A percentile compares a stretch with the other conserved stretches of the same genome.
These are phyloP conservation scores for Sandelia bainsii DNA, from an alignment of 2,797 vertebrate genomes.

Conservation along the genomic window DNA sequence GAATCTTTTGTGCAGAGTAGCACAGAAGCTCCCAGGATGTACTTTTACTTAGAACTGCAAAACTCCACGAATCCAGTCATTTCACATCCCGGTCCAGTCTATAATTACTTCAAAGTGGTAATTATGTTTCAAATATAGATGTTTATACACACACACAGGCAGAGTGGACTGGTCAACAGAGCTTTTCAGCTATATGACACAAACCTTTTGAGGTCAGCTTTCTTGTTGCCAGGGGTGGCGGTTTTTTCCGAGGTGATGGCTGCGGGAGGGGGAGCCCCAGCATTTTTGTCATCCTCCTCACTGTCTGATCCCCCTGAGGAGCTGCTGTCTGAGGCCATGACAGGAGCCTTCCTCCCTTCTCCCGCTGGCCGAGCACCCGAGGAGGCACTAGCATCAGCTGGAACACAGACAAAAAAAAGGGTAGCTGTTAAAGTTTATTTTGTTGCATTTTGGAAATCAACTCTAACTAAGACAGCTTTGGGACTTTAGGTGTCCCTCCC, in stretches of 20 bases:
- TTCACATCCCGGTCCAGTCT: slow-evolving; percentile 45
- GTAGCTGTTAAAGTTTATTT: not conserved
- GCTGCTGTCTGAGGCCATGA: slow-evolving; percentile 89
- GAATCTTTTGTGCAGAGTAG: not conserved
- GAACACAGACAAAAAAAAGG: not conserved
- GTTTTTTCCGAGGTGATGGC: slow-evolving; percentile 62
- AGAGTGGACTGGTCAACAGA: slow-evolving; percentile 38
- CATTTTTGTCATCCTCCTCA: slow-evolving; percentile 83
- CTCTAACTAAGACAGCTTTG: not conserved
- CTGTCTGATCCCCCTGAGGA: slow-evolving; percentile 89
- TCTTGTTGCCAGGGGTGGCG: slow-evolving; percentile 73
- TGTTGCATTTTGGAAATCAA: not conserved
- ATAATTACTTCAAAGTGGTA: slow-evolving; percentile 62
- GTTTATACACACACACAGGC: slow-evolving; percentile 18
- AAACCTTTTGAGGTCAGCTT: slow-evolving; percentile 77
- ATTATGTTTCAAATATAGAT: slow-evolving; percentile 71
- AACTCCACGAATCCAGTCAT: slow-evolving; percentile 57
- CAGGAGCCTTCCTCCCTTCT: slow-evolving; percentile 82
- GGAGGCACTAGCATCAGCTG: slow-evolving; percentile 69
- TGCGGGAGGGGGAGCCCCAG: slow-evolving; percentile 21
- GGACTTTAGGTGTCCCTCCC: not conserved
- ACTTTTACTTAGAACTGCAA: slow-evolving; percentile 37
- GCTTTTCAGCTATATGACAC: not conserved
- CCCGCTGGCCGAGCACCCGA: slow-evolving; percentile 81
- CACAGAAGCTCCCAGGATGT: slow-evolving; percentile 6